Evolutionary conservation across 2,888 invertebrate genomes (phyloP).

Genomic region (Ophion ventricosus): DNA sequence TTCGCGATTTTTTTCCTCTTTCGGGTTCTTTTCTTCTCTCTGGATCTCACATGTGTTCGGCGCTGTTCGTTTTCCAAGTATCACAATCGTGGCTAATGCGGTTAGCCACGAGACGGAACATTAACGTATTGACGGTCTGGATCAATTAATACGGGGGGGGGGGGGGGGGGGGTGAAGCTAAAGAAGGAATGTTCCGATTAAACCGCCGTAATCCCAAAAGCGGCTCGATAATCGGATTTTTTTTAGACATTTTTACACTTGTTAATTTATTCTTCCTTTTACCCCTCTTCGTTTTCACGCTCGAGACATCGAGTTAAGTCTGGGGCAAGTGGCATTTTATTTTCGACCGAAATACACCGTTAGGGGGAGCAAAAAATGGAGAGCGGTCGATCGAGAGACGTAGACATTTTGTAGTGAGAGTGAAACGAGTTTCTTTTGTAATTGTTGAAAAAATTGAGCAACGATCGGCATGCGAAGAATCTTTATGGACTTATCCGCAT

Average conservation of each 20-base stretch:
- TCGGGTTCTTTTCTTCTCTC: slow-evolving; percentile 58
- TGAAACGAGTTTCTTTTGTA: background rate
- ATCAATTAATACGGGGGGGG: background rate
- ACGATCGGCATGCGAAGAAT: slow-evolving; percentile 13
- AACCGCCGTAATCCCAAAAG: slow-evolving; percentile 39
- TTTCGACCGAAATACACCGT: background rate
- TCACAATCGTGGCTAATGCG: background rate
- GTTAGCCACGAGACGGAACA: background rate
- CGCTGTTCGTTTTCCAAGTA: slow-evolving; percentile 1
- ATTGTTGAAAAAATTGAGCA: background rate
- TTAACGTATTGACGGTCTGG: slow-evolving; percentile 3
- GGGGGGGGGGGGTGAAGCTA: background rate
- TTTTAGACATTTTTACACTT: slow-evolving; percentile 11
- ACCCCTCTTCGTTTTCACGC: background rate
- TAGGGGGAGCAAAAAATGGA: background rate
- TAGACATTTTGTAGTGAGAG: slow-evolving; percentile 10
- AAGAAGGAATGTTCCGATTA: slow-evolving; percentile 13
- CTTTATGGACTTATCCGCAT: slow-evolving; percentile 30
- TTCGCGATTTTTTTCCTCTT: slow-evolving; percentile 51
- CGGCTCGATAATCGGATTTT: slow-evolving; percentile 47
- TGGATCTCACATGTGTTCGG: slow-evolving; percentile 42
- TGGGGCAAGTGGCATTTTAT: slow-evolving; percentile 23
- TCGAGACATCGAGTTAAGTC: slow-evolving; percentile 14
- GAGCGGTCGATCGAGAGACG: slow-evolving; percentile 9
- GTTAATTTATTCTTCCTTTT: background rate